These are phyloP conservation scores for Prietella phreatophila DNA, from an alignment of 2,113 vertebrate species.

Conservation along the genomic window DNA sequence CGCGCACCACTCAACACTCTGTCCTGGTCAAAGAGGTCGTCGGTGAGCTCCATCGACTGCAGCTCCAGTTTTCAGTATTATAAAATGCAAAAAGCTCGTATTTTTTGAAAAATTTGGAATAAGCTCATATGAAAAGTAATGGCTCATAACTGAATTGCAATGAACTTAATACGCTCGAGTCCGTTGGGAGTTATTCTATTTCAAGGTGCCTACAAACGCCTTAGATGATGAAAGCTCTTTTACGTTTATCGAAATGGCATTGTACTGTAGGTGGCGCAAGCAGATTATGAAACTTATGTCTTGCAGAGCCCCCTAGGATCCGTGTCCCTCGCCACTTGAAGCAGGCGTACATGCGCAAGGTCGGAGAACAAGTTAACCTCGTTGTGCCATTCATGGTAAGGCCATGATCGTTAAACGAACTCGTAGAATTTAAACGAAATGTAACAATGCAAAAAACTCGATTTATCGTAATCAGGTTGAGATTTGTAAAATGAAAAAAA, in stretches of 20 bases:
- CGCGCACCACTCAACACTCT: conserved; percentile 83
- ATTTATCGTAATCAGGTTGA: too few relatives aligned
- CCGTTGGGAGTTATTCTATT: background rate
- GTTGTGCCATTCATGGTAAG: conserved; percentile 94
- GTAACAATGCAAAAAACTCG: background rate
- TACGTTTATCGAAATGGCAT: background rate
- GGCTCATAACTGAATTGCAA: background rate
- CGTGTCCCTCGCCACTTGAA: conserved; percentile 93
- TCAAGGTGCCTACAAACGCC: background rate
- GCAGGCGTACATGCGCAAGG: conserved; percentile 89
- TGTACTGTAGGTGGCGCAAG: background rate
- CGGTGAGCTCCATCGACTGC: conserved; percentile 71
- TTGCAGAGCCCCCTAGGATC: conserved; percentile 90
- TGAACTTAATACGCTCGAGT: background rate
- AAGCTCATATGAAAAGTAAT: background rate
- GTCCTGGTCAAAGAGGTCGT: conserved; percentile 92
- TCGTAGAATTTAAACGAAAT: background rate
- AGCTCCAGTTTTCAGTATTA: background rate
- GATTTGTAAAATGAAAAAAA: background rate
- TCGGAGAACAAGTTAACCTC: conserved; percentile 94
- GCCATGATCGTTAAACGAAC: background rate
- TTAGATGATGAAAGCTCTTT: background rate
- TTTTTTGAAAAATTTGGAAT: background rate
- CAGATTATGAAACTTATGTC: background rate
- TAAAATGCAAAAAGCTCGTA: background rate